Percentiles rank a stretch among this genome's conserved stretches.
Evolutionary conservation across 2,113 vertebrate species (phyloP).

Genomic region (Barnardius zonarius): DNA sequence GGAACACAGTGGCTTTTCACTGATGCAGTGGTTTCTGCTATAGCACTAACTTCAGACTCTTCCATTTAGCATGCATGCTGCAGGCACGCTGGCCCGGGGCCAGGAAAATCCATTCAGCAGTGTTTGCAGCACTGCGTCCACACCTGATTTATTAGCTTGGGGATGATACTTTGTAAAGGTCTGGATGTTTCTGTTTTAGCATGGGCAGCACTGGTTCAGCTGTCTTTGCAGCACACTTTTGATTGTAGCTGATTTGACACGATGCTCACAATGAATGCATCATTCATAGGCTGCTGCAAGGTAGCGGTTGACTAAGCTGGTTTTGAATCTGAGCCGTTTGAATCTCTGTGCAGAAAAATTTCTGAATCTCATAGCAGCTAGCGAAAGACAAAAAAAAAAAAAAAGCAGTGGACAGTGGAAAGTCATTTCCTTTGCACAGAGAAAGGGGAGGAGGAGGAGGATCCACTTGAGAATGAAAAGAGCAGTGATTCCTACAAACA

Average conservation of each 20-base stretch:
- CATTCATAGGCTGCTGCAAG: not conserved
- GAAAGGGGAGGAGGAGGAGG: not conserved
- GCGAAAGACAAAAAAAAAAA: not conserved
- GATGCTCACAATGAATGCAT: not conserved
- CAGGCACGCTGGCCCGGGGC: not conserved
- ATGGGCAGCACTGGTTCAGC: not conserved
- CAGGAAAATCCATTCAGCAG: not conserved
- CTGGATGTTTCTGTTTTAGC: not conserved
- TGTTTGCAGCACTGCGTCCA: not conserved
- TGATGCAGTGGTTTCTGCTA: not conserved
- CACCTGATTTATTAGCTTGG: rapidly evolving
- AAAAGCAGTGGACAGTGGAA: not conserved
- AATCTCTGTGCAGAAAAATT: not conserved
- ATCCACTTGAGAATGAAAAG: not conserved
- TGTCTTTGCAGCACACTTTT: not conserved
- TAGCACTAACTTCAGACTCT: not conserved
- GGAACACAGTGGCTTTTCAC: not conserved
- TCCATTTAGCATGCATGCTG: not conserved
- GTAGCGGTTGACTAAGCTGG: not conserved
- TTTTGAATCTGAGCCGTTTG: not conserved
- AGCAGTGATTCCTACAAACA: not conserved
- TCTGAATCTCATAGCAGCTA: not conserved
- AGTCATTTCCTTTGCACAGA: not conserved
- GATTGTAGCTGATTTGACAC: not conserved
- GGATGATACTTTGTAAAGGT: not conserved